Percentiles rank a stretch among this genome's conserved stretches.
These are phyloP conservation scores for Julus scandinavius DNA, from an alignment of 2,888 invertebrate genomes.

Conservation along the genomic window DNA sequence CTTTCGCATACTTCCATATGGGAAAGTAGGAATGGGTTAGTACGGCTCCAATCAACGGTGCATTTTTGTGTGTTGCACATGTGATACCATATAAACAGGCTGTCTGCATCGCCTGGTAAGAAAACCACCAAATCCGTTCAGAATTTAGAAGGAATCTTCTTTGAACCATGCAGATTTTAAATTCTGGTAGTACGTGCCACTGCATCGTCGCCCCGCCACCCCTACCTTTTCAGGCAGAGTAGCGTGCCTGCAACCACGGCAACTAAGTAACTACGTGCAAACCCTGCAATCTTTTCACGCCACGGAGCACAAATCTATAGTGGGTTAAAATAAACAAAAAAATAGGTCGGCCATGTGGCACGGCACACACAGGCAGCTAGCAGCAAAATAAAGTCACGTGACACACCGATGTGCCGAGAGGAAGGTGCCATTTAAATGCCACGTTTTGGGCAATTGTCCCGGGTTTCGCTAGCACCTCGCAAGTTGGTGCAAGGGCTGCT, in stretches of 20 bases:
- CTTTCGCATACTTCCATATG: too few relatives aligned
- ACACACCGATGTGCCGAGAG: neutral
- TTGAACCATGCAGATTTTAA: neutral
- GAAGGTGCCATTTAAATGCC: neutral
- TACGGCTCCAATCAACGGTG: too few relatives aligned
- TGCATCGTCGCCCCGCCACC: neutral
- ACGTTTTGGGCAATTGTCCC: neutral
- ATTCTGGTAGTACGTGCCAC: neutral
- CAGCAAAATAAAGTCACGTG: neutral
- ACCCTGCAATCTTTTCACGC: neutral
- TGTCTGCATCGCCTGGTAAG: too few relatives aligned
- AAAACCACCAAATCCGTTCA: too few relatives aligned
- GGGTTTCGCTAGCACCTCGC: neutral
- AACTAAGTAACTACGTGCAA: neutral
- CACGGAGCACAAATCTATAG: neutral
- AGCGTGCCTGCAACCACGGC: neutral
- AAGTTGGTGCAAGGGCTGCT: neutral
- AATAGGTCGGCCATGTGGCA: conserved; percentile 35
- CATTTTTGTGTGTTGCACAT: too few relatives aligned
- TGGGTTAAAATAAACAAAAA: conserved; percentile 4
- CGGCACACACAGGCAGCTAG: neutral
- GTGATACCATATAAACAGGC: too few relatives aligned
- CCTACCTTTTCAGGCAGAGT: neutral
- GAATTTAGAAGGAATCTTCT: too few relatives aligned
- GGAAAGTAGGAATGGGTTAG: too few relatives aligned